A percentile compares a stretch with the other conserved stretches of the same genome.
Conservation (phyloP, 2,797 vertebrate species). For the Nothura maculosa region DNA sequence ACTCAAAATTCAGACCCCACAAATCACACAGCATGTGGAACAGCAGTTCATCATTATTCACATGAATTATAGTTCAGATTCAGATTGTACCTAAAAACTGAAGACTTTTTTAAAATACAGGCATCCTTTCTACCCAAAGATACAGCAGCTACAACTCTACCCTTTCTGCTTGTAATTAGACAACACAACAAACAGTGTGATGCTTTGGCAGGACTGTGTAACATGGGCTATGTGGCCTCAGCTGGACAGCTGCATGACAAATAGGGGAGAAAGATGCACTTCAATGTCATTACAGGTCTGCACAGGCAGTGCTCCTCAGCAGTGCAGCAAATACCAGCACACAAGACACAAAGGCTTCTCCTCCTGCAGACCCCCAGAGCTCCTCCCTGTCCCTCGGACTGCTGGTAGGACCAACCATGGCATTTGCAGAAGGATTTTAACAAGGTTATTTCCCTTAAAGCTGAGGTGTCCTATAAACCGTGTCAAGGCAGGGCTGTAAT, state of each 20-base stretch:
- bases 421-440: neutral
- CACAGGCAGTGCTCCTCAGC: neutral
- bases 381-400: neutral
- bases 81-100: neutral
- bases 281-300: accelerated
- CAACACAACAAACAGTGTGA: accelerated
- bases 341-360: accelerated
- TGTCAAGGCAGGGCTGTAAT: neutral
- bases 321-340: accelerated
- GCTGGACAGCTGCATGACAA: neutral
- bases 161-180: neutral
- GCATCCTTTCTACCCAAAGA: neutral
- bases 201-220: neutral
- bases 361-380: accelerated
- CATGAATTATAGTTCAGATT: neutral
- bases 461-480: neutral
- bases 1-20: neutral
- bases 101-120: neutral
- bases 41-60: neutral
- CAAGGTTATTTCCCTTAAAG: neutral
- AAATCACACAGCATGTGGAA: accelerated
- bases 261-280: accelerated
- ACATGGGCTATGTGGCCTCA: accelerated
- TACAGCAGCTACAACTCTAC: accelerated
- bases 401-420: accelerated